Evolutionary conservation across 1,140 invertebrate genomes (phyloP), one percentile per base, ranked within the genome.

Genomic region (Branchinecta lynchi): DNA sequence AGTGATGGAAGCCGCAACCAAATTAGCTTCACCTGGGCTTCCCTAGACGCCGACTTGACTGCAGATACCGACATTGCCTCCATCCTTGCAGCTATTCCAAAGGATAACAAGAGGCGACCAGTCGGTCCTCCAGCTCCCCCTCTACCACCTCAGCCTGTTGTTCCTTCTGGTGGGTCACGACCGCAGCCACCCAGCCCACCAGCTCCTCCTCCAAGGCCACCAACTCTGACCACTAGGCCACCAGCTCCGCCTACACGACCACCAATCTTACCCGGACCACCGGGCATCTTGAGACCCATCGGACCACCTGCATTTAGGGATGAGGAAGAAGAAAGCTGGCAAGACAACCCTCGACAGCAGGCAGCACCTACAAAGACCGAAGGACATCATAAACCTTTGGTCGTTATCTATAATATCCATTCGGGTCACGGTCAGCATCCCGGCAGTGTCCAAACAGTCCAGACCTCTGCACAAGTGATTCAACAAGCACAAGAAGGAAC

Each of bases 21-120:
- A 43, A 66, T 71, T 32, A 43, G 44, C 51, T 69, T 71, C 43
- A 69, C 71, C 8, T 71, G 71, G 71, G 68, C 71, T 3, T 68
- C 68, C 17, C 68, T 71, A 45, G 66, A 71, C 44, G 71, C 68
- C 3, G 69, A 20, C 9, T 60, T 71, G 21, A 71, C 71, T 45
- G 67, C 67, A 0, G 66, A 51, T 6, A 71, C 71, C 12, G 71
- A 71, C 68, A 45, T 69, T 10, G 68, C 51, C 17, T 21, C 45
- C 43, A 66, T 71, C 15, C 43, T 71, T 20, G 65, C 67, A 12
- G 46, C 51, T 17, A 71, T 71, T 9, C 68, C 71, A 8, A 65
- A 69, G 8, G 45, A 46, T 44, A 68, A 68, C 32, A 43, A n/a
- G 21, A 65, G 9, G 67, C 10, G 43, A 65, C 9, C 15, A 45